Base-by-base conservation (phyloP, 2,888 invertebrate genomes). In the Patella pellucida region DNA sequence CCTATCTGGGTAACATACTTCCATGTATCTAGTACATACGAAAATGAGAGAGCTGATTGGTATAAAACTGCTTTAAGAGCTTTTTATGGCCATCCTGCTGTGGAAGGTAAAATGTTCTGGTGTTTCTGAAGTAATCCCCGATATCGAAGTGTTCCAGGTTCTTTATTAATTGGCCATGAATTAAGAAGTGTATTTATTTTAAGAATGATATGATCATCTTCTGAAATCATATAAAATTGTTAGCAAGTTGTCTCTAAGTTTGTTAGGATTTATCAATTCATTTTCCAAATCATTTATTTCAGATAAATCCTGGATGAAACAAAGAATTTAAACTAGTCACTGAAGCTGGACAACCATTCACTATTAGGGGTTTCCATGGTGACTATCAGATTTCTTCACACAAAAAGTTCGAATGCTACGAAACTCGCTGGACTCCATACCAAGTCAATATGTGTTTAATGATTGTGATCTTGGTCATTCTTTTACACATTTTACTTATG, bases 1-100 rank as follows among this genome's bases (percentile, higher is more conserved):
- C 83, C 82, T 11, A 70, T 83, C 16, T 83, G 80, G 81, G 75
- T 81, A 12, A 83, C 83, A 7, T 82, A 83, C 68, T 69, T 83
- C 67, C 77, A 79, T 11, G 68, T 82, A 31, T 71, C 54, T 51
- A 74, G 75, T 31, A 12, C 67, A 5, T 79, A 83, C 68, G 82
- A 81, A 68, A 75, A 81, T 73, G 50, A 78, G 23, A 78, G 78
- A n/a, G n/a, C n/a, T 5, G 76, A 80, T 31, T 77, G 68, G 70
- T 76, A 76, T 51, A 78, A 78, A 69, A 72, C 71, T 14, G 80
- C 78, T n/a, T 70, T 78, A 27, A 16, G 77, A n/a, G 76, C 73
- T 11, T 67, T 78, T 27, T 80, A 76, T 52, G 76, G 80, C 23
- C 78, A 80, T 62, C 77, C 78, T 7, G 76, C 78, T 14, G 77